These are phyloP conservation scores for Acronicta alni DNA, from an alignment of 2,888 invertebrate genomes.

Conservation along the genomic window DNA sequence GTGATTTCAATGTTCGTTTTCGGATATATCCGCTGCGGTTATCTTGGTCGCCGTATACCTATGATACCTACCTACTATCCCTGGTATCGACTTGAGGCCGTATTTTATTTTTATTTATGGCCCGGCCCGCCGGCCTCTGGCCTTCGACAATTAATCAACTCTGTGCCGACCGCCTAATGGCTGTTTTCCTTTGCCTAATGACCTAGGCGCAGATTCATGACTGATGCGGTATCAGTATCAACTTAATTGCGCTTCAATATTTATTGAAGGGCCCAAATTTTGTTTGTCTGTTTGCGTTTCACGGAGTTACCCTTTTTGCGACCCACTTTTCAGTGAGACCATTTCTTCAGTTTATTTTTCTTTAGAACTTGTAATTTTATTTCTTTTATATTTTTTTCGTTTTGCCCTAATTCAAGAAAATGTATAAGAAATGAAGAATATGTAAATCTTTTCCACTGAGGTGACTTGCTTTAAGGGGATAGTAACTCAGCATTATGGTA, in stretches of 20 bases:
- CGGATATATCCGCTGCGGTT: constrained; percentile 44
- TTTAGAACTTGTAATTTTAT: too few relatives aligned
- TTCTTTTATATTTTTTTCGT: too few relatives aligned
- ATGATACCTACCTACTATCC: constrained; percentile 51
- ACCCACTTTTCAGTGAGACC: neutral
- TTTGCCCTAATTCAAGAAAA: too few relatives aligned
- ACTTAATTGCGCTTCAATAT: constrained; percentile 58
- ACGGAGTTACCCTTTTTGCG: neutral
- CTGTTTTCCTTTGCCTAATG: constrained; percentile 77
- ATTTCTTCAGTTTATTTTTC: neutral
- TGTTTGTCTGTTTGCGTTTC: constrained; percentile 38
- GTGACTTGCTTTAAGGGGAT: too few relatives aligned
- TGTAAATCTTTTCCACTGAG: too few relatives aligned
- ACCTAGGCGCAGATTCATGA: constrained; percentile 67
- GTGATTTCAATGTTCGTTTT: constrained; percentile 40
- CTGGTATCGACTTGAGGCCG: constrained; percentile 62
- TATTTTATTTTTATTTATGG: constrained; percentile 80
- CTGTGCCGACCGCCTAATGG: constrained; percentile 70
- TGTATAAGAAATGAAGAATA: too few relatives aligned
- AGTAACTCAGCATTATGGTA: too few relatives aligned
- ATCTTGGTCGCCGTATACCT: constrained; percentile 40
- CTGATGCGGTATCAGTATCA: constrained; percentile 58
- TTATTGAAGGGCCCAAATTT: constrained; percentile 31
- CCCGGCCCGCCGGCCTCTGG: constrained; percentile 62
- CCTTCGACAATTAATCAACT: constrained; percentile 77